Evolutionary conservation across 2,797 vertebrate species (phyloP).

Genomic region (Cottoperca gobio): DNA sequence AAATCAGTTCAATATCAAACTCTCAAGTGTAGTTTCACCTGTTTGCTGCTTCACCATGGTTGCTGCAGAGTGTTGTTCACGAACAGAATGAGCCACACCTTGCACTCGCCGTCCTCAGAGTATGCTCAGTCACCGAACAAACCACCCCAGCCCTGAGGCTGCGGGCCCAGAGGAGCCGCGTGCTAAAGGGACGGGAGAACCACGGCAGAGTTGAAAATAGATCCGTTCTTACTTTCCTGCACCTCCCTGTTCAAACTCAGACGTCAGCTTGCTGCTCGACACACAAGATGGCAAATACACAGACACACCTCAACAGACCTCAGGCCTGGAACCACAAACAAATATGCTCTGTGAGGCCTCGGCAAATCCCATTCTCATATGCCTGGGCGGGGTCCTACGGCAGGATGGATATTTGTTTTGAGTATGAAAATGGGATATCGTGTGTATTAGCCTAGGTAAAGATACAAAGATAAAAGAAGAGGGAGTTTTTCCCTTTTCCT

Average conservation of each 20-base stretch:
- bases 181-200: conserved; percentile 58
- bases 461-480: conserved; percentile 1
- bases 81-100: conserved; percentile 66
- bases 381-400: conserved; percentile 9
- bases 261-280: conserved; percentile 51
- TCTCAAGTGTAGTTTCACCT: conserved; percentile 22
- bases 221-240: conserved; percentile 52
- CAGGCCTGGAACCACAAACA: conserved; percentile 21
- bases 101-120: conserved; percentile 48
- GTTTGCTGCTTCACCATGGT: conserved; percentile 48
- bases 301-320: conserved; percentile 65
- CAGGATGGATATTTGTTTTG: conserved; percentile 34
- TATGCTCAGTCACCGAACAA: conserved; percentile 42
- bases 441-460: background rate
- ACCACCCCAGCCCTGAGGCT: conserved; percentile 42
- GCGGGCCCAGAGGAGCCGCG: conserved; percentile 48
- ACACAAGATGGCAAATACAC: conserved; percentile 53
- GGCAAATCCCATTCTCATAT: conserved; percentile 36
- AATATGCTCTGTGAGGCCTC: conserved; percentile 20
- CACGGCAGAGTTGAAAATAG: conserved; percentile 78
- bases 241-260: conserved; percentile 63
- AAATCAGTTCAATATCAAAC: conserved; percentile 20
- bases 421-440: conserved; percentile 19
- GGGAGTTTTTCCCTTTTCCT: background rate
- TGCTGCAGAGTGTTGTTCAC: conserved; percentile 53